Evolutionary conservation across 1,140 invertebrate species (phyloP), one percentile per base, ranked within the genome.

Genomic region (Drosophila lacteicornis): DNA sequence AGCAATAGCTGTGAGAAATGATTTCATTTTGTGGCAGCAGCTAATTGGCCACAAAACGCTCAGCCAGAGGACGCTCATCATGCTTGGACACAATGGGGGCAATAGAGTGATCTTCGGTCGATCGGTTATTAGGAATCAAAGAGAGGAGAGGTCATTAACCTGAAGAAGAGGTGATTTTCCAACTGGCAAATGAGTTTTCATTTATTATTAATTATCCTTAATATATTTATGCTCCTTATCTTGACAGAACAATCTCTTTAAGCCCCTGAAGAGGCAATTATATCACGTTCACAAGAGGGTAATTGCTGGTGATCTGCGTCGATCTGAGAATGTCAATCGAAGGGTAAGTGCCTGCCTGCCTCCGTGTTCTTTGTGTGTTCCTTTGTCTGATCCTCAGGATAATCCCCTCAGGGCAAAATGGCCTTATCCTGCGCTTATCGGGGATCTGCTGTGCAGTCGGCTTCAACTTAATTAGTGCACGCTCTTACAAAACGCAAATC

Each of bases 1-100:
- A 59, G 60, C 66, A 47, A 61, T 65, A 83, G 84, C 83, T 83
- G 84, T 88, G 84, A 88, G 84, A 87, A 87, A 87, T 87, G 84
- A 88, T 87, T 84, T 87, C 84, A 87, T 87, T 88, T 84, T 79
- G 84, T 78, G 86, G 83, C 77, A 67, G 74, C 84, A 53, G 66
- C 80, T 88, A 88, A 88, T 88, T 88, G 85, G 80, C 33, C 58
- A 13, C 75, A 73, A 65, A 79, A 59, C 38, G 68, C 46, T 69
- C 22, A 17, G 27, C n/a, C 27, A 15, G 3, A 1, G 2, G n/a
- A 36, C 22, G 6, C 17, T 11, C 53, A 56, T 56, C 53, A 40
- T 11, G 25, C 45, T 22, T 36, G 33, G 30, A 33, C 30, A 33
- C 30, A 8, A 12, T 17, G n/a, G 60, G 38, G 22, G n/a, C 27